phyloP scores from a whole-genome alignment of 2,888 invertebrate genomes.

The Drosophila imparisetae region DNA sequence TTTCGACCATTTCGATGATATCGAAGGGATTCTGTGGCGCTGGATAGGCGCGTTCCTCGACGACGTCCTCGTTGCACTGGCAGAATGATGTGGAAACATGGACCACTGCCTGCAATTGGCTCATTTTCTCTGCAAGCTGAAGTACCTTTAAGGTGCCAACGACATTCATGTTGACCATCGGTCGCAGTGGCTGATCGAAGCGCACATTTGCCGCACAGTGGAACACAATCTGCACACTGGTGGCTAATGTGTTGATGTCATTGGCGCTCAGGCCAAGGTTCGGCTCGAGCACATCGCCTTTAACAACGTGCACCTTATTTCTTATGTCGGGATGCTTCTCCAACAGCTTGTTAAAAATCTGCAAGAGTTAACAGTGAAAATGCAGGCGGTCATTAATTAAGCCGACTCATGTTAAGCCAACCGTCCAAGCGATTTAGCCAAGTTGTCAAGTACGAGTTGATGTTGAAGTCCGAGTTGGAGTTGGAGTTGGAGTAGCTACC shows the following conservation, averaged over 20 bases:
- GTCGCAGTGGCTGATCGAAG: constrained; percentile 94
- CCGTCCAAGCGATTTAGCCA: not conserved
- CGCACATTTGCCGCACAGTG: constrained; percentile 95
- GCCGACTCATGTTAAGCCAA: constrained; percentile 12
- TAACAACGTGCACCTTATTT: constrained; percentile 88
- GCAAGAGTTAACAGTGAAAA: constrained; percentile 45
- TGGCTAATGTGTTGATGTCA: constrained; percentile 86
- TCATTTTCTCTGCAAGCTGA: constrained; percentile 90
- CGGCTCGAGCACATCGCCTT: constrained; percentile 88
- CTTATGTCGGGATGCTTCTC: constrained; percentile 86
- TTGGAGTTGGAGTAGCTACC: constrained; percentile 9
- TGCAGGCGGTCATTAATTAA: constrained; percentile 37
- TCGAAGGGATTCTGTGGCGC: constrained; percentile 87
- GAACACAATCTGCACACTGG: constrained; percentile 90
- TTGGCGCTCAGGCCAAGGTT: constrained; percentile 87
- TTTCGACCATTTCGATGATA: constrained; percentile 88
- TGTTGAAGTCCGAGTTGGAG: constrained; percentile 8
- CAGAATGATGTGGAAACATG: constrained; percentile 97
- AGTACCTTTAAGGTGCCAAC: constrained; percentile 91
- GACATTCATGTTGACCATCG: constrained; percentile 93
- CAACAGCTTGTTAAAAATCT: constrained; percentile 87
- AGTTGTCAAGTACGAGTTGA: constrained; percentile 3
- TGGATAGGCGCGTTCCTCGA: constrained; percentile 93
- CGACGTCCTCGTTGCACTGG: constrained; percentile 91
- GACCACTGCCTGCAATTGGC: constrained; percentile 89